A percentile compares a stretch with the other conserved stretches of the same genome.
Evolutionary conservation across 1,140 invertebrate species (phyloP).

Genomic region (Drosophila watanabei): DNA sequence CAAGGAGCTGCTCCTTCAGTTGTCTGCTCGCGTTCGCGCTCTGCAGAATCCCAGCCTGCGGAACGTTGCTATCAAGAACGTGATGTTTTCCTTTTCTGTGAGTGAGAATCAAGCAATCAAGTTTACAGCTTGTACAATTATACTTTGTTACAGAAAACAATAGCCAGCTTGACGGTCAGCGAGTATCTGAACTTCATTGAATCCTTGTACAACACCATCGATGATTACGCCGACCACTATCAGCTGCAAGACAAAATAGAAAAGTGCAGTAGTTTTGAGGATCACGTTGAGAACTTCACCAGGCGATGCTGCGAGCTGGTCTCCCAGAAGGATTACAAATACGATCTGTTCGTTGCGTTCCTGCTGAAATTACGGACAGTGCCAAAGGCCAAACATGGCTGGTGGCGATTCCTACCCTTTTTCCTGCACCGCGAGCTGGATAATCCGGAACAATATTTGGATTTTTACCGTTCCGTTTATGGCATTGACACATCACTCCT

Average conservation of each 20-base stretch:
- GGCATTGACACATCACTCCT: constrained; percentile 26
- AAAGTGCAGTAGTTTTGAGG: constrained; percentile 21
- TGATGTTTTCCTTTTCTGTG: constrained; percentile 51
- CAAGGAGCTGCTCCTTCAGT: constrained; percentile 49
- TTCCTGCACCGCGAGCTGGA: constrained; percentile 16
- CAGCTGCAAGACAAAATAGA: constrained; percentile 45
- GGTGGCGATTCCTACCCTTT: constrained; percentile 56
- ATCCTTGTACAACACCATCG: constrained; percentile 58
- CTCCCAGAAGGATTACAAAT: not conserved
- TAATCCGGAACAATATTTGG: not conserved
- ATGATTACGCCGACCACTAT: constrained; percentile 43
- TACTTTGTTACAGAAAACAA: constrained; percentile 31
- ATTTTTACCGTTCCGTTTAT: constrained; percentile 52
- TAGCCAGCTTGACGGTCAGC: constrained; percentile 33
- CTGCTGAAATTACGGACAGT: constrained; percentile 29
- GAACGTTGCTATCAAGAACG: not conserved
- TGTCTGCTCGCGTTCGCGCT: constrained; percentile 53
- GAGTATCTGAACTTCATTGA: constrained; percentile 71
- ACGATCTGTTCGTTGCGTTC: constrained; percentile 25
- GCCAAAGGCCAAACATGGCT: constrained; percentile 49
- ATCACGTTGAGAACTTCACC: constrained; percentile 30
- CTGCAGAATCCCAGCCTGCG: constrained; percentile 60
- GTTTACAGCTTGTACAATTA: not conserved
- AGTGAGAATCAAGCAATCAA: constrained; percentile 3
- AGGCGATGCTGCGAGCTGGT: constrained; percentile 60